Evolutionary conservation across 2,797 vertebrate species (phyloP), one percentile per base, ranked within the genome.

Genomic region (Lates japonicus): DNA sequence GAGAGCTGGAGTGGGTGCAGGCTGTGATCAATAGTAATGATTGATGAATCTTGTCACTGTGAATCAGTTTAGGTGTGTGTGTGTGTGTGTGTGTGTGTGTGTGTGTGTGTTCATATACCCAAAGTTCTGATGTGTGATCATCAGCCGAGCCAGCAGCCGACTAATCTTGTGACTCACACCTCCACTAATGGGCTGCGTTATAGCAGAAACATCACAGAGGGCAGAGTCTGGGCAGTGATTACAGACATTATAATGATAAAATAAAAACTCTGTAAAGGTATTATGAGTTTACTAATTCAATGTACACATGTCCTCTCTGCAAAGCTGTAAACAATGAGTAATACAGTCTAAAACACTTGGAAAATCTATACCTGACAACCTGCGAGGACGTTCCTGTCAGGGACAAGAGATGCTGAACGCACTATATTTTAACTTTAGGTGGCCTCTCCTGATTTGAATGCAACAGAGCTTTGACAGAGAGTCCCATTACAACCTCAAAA

Each of bases 21-120:
- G n/a, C n/a, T n/a, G n/a, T n/a, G n/a, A 93, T 94, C 91, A 82
- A 92, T 92, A 88, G 49, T 86, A 87, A 90, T 92, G 90, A 92
- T 61, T 87, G 82, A 90, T 90, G 88, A 80, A 61, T 80, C 81
- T 55, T 86, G 86, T 87, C 90, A 79, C 66, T 7, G 33, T 93
- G 41, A 84, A 90, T 91, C 84, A 88, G 83, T 80, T 85, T 83
- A 52, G 70, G 65, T 73, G 49, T 58, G 71, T 66, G 46, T 57
- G 67, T 48, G 70, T 60, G 73, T 55, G 59, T 63, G 17, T 66
- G 54, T 57, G 59, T 64, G 49, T 20, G 74, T 1, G 74, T 37
- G 16, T 49, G 49, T 25, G 29, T 78, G 80, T 71, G 82, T 76
- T n/a, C 62, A 62, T 84, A 82, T 78, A 88, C 90, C 78, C 54